Conservation (phyloP, 2,888 invertebrate genomes). For the Spodoptera littoralis region DNA sequence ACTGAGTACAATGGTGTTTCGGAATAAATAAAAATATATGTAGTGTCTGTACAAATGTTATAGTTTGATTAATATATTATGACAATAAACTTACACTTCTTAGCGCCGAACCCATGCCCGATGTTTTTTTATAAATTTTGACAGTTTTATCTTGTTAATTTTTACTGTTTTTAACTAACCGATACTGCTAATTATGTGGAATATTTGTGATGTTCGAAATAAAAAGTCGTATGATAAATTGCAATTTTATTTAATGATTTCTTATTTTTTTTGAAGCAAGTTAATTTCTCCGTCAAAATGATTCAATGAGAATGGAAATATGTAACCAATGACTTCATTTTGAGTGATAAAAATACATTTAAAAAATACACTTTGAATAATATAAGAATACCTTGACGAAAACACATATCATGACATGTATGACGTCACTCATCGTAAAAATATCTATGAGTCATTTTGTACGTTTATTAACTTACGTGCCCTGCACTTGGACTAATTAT, state of each 20-base stretch:
- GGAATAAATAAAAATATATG: constrained; percentile 16
- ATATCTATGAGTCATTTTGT: too few relatives aligned
- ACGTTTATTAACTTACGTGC: too few relatives aligned
- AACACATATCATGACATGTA: too few relatives aligned
- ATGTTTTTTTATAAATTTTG: constrained; percentile 56
- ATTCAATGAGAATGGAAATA: too few relatives aligned
- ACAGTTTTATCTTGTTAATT: constrained; percentile 59
- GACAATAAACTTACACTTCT: constrained; percentile 41
- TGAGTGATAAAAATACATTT: too few relatives aligned
- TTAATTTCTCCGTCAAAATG: too few relatives aligned
- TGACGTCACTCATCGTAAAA: too few relatives aligned
- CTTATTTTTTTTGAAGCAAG: too few relatives aligned
- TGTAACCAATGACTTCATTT: too few relatives aligned
- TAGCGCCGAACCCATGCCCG: constrained; percentile 30
- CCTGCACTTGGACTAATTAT: too few relatives aligned
- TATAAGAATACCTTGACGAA: too few relatives aligned
- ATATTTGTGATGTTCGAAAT: constrained; percentile 82
- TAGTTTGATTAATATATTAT: constrained; percentile 21
- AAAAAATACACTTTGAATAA: too few relatives aligned
- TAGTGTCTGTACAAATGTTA: constrained; percentile 25
- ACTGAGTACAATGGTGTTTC: constrained; percentile 39
- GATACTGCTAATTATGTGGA: constrained; percentile 70
- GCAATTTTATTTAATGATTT: constrained; percentile 25
- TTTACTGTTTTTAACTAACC: constrained; percentile 64
- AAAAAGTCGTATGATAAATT: constrained; percentile 67